Evolutionary conservation across 2,113 vertebrate species (phyloP).

Genomic region (Geococcyx californianus): DNA sequence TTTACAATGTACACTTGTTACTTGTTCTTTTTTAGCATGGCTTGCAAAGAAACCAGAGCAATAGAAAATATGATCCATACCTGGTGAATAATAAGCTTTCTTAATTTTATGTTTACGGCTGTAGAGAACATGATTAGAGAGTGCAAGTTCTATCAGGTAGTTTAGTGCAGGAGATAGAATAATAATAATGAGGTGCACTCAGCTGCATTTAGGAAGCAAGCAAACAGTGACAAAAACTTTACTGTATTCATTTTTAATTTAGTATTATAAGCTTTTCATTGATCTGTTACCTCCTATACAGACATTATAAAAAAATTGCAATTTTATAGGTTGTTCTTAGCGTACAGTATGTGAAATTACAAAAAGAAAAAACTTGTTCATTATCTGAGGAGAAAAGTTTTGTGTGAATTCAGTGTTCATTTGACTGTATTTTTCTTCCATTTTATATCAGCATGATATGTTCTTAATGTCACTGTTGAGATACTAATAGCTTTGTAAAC

Average conservation of each 20-base stretch:
- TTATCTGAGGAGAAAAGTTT: background rate
- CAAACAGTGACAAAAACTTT: background rate
- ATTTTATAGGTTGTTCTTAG: background rate
- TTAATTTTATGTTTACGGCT: background rate
- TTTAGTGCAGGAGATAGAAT: background rate
- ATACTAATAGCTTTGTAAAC: constrained; percentile 12
- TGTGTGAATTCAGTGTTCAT: constrained; percentile 13
- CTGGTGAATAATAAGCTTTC: background rate
- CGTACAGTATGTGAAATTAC: background rate
- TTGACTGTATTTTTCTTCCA: background rate
- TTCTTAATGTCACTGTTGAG: constrained; percentile 3
- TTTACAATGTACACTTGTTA: background rate
- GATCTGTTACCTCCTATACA: background rate
- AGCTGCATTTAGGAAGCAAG: constrained; percentile 3
- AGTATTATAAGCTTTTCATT: background rate
- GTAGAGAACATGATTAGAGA: background rate
- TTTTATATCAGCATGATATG: background rate
- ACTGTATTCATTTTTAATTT: constrained; percentile 9
- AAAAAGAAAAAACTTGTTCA: background rate
- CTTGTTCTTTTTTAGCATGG: background rate
- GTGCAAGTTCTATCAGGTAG: background rate
- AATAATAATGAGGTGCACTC: background rate
- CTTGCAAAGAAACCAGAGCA: background rate
- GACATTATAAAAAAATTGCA: background rate
- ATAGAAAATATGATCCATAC: background rate